Evolutionary conservation across 2,113 vertebrate genomes (phyloP).

Genomic region (Lethenteron reissneri): DNA sequence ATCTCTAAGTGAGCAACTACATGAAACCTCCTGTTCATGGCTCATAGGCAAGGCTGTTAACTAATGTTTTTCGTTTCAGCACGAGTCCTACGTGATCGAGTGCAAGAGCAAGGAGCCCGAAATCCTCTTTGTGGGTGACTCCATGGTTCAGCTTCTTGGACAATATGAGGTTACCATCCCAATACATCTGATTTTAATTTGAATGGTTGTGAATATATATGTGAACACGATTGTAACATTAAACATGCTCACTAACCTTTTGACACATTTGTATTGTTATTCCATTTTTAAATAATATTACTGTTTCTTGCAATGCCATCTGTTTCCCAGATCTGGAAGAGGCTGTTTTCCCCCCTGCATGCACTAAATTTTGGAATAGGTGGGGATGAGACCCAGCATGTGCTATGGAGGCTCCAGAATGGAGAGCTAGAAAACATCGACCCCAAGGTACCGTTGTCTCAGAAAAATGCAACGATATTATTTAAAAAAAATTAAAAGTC

Average conservation of each 20-base stretch:
- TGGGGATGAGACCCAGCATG: slow-evolving; percentile 74
- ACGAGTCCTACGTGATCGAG: slow-evolving; percentile 40
- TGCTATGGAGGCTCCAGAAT: slow-evolving; percentile 88
- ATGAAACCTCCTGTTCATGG: too few species aligned
- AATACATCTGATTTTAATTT: too few species aligned
- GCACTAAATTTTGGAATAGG: slow-evolving; percentile 84
- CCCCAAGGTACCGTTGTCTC: slow-evolving; percentile 39
- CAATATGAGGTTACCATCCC: slow-evolving; percentile 49
- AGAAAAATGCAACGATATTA: too few species aligned
- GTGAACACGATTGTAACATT: too few species aligned
- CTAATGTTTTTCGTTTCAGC: slow-evolving; percentile 17
- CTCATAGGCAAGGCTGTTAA: too few species aligned
- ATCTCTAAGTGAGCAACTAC: too few species aligned
- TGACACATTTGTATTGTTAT: background rate
- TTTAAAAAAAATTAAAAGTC: too few species aligned
- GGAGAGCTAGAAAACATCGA: slow-evolving; percentile 90
- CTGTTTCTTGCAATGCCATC: too few species aligned
- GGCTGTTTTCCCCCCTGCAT: slow-evolving; percentile 84
- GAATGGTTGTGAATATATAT: background rate
- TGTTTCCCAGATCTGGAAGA: slow-evolving; percentile 55
- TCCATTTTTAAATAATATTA: slow-evolving; percentile 9
- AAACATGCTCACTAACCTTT: background rate
- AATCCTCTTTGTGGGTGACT: slow-evolving; percentile 80
- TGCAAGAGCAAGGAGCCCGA: slow-evolving; percentile 55
- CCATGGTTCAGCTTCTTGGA: slow-evolving; percentile 79